Base-by-base conservation (phyloP, 1,140 invertebrate genomes). In the Drosophila navojoa region DNA sequence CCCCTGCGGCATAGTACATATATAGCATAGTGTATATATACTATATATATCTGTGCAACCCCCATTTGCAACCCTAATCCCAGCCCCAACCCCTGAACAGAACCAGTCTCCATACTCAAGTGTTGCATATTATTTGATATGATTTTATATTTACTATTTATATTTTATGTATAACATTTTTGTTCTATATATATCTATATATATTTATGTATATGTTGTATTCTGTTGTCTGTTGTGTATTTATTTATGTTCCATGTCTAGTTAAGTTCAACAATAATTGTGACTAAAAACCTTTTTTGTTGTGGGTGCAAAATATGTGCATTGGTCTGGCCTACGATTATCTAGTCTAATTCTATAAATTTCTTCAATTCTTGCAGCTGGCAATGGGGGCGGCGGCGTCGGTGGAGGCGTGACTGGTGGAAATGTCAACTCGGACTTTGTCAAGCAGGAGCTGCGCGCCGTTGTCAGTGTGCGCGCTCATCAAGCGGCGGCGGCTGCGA, bases 391-490 rank as follows among this genome's bases (percentile, higher is more conserved):
- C 9, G 67, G 71, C 38, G 80, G 54, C 19, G 57, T 32, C 19
- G 76, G 15, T 9, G 42, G 42, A 16, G 42, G 42, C 19, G 19
- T 67, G 3, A 19, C 62, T 52, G 87, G 85, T 27, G 91, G 89
- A 53, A 92, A 77, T 77, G 79, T 80, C 53, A 78, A 81, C 16
- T 95, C 95, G 7, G 96, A 98, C 92, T 97, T 96, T 92, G 97
- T 98, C 69, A 94, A 97, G 86, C 97, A 98, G 93, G 97, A 98
- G 92, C 93, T 98, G 77, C 94, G 97, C 81, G 96, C 96, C 16
- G 95, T 97, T 66, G 97, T 98, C 64, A 96, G 96, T 73, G 96
- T 96, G 32, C 94, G 97, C 81, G 96, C 96, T 13, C 95, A 95
- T 71, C 94, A 94, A 70, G 81, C 81, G 32, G 82, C 87, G 1